A percentile compares a stretch with the other conserved stretches of the same genome.
phyloP scores from a whole-genome alignment of 2,797 vertebrate genomes.

The Pseudochirops cupreus region DNA sequence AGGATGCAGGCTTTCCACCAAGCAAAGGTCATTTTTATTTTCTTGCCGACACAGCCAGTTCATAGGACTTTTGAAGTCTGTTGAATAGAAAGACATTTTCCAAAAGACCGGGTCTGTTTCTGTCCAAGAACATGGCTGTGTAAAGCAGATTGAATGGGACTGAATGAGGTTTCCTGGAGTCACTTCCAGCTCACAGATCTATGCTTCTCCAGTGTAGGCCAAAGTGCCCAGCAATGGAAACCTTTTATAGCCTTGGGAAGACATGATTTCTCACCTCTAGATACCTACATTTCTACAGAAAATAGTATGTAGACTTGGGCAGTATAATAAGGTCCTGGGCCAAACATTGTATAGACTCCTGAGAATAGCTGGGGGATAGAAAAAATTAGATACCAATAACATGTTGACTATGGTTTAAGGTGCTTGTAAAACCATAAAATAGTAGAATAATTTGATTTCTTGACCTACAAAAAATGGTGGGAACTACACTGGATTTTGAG shows the following conservation, averaged over 20 bases:
- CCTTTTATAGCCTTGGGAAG: constrained; percentile 2
- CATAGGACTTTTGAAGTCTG: background rate
- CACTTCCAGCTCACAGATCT: background rate
- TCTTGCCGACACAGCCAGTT: background rate
- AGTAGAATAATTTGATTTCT: background rate
- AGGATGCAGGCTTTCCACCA: background rate
- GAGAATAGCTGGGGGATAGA: background rate
- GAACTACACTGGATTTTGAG: background rate
- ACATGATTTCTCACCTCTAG: background rate
- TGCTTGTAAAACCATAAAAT: background rate
- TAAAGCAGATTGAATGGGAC: background rate
- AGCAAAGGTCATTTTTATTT: background rate
- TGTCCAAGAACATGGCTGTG: background rate
- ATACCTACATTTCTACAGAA: background rate
- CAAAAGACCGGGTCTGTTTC: background rate
- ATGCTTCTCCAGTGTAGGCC: background rate
- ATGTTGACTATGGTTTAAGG: background rate
- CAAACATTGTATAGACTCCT: background rate
- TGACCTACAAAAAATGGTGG: background rate
- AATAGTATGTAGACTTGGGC: background rate
- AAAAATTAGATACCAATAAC: background rate
- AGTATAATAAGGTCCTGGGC: constrained; percentile 4
- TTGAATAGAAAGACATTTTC: background rate
- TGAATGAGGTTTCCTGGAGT: background rate
- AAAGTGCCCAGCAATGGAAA: background rate